phyloP scores from a whole-genome alignment of 2,797 vertebrate genomes.

The Neopelma chrysocephalum region DNA sequence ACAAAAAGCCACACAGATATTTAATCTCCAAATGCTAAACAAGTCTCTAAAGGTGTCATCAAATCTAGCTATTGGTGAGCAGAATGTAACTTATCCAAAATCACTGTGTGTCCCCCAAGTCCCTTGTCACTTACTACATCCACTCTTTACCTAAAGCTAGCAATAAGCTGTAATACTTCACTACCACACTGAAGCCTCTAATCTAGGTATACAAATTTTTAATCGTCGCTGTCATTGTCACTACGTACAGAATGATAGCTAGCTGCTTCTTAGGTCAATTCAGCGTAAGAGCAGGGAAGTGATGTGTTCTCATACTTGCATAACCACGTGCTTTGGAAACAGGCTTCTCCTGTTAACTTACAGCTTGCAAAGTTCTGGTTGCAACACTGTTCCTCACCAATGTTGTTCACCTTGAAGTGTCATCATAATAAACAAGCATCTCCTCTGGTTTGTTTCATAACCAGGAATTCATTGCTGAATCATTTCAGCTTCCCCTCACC shows the following conservation, averaged over 20 bases:
- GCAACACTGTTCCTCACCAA: not conserved
- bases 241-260: not conserved
- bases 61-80: not conserved
- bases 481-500: not conserved
- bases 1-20: not conserved
- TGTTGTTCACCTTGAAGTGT: not conserved
- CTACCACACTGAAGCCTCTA: accelerated
- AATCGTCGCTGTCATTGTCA: not conserved
- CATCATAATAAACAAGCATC: not conserved
- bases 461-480: not conserved
- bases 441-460: not conserved
- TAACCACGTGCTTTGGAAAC: not conserved
- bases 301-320: not conserved
- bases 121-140: accelerated
- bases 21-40: not conserved
- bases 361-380: not conserved
- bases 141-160: not conserved
- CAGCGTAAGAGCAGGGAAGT: not conserved
- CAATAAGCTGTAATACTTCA: not conserved
- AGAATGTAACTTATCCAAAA: not conserved
- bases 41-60: not conserved
- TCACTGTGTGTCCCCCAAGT: no score
- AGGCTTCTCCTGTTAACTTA: not conserved
- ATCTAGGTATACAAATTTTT: not conserved
- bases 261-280: not conserved